Evolutionary conservation across 2,888 invertebrate genomes (phyloP), one percentile per base, ranked within the genome.

Genomic region (Drosophila setosimentum): DNA sequence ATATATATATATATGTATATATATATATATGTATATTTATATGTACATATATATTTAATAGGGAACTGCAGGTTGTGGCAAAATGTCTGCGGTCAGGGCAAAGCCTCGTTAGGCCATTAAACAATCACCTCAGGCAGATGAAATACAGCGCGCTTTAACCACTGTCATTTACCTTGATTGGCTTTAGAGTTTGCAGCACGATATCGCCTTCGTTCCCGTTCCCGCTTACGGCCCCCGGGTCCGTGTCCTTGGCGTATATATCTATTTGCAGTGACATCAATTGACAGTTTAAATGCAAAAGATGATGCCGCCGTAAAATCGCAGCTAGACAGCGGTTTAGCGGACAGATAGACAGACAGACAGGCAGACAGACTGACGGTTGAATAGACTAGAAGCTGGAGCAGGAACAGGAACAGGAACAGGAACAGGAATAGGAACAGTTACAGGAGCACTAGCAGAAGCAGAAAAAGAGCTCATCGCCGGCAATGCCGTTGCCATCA

Each of bases 251-350:
- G 55, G 35, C 61, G 48, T 73, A 75, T 74, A 82, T 76, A 80
- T 87, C 71, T 84, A 77, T 82, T 87, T 87, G 74, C 84, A 80
- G 59, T 66, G 80, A 81, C 90, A 88, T 90, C 90, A 91, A 91
- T 91, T 92, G 91, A 83, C 90, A 92, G 92, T 92, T 91, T 90
- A 90, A 90, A 91, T 91, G 90, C 89, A 91, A 89, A 87, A 90
- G 87, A 90, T 85, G 89, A 85, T 89, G 81, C 83, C 78, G 80
- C 73, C 72, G 63, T 76, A 66, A 83, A 87, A 90, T 88, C 86
- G 89, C 83, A 83, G 88, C 70, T 73, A 78, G 73, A 27, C 35
- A 49, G 42, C 37, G 59, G 35, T 48, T 48, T 45, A 68, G 60
- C 37, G 49, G 21, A 16, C 2, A 2, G 13, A 11, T 8, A n/a